Conservation (phyloP, 2,113 vertebrate genomes). For the Indicator indicator region DNA sequence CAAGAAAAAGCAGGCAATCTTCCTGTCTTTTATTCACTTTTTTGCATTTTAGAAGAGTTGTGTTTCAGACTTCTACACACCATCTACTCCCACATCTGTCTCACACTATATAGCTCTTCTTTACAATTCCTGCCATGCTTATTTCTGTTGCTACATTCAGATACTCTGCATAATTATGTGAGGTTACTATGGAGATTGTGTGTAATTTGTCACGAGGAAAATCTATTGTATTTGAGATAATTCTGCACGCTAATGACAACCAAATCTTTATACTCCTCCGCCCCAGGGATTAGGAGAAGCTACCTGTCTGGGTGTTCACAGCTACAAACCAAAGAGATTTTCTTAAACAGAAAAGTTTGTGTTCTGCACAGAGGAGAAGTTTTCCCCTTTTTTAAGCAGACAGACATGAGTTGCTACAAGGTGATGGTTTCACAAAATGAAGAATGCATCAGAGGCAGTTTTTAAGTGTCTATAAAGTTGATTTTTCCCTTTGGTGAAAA, state of each 20-base stretch:
- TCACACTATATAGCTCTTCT: slow-evolving; percentile 20
- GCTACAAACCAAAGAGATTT: slow-evolving; percentile 12
- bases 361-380: not conserved
- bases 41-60: slow-evolving; percentile 24
- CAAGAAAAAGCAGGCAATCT: slow-evolving; percentile 39
- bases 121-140: slow-evolving; percentile 54
- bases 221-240: slow-evolving; percentile 71
- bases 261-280: not conserved
- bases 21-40: slow-evolving; percentile 33
- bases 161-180: slow-evolving; percentile 71
- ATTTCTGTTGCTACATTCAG: slow-evolving; percentile 63
- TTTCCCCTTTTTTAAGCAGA: not conserved
- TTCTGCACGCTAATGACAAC: slow-evolving; percentile 61
- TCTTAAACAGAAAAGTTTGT: slow-evolving; percentile 11
- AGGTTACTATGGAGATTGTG: slow-evolving; percentile 78
- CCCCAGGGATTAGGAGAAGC: not conserved
- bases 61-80: slow-evolving; percentile 37
- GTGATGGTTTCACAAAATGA: not conserved
- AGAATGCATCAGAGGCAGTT: not conserved
- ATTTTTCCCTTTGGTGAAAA: not conserved
- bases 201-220: slow-evolving; percentile 77
- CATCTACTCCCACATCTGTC: slow-evolving; percentile 58
- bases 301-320: slow-evolving; percentile 49
- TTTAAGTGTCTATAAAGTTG: not conserved
- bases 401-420: not conserved